Conservation (phyloP, 2,113 vertebrate species). For the Herpailurus yagouaroundi region DNA sequence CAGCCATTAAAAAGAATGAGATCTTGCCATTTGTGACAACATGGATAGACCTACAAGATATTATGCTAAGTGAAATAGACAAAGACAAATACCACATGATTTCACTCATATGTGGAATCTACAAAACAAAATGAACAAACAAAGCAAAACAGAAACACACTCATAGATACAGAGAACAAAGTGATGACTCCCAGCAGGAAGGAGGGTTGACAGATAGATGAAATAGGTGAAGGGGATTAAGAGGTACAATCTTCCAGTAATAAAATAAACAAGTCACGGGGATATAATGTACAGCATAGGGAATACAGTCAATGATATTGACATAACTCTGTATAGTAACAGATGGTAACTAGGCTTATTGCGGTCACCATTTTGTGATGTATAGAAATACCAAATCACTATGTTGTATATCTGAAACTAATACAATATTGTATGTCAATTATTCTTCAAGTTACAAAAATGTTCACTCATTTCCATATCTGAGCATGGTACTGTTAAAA, state of each 20-base stretch:
- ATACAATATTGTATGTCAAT: background rate
- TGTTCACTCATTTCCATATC: background rate
- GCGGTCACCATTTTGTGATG: background rate
- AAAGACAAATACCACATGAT: background rate
- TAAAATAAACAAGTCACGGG: background rate
- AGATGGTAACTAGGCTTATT: background rate
- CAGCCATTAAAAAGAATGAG: background rate
- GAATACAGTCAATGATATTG: background rate
- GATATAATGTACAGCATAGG: background rate
- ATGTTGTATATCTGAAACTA: background rate
- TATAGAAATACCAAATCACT: background rate
- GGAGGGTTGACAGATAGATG: background rate
- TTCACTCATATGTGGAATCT: background rate
- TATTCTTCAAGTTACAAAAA: background rate
- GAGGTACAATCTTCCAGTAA: background rate
- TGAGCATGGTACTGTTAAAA: background rate
- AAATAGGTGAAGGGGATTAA: background rate
- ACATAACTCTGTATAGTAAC: background rate
- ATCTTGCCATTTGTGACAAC: background rate
- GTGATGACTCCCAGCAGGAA: background rate
- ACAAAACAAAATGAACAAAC: background rate
- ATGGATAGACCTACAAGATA: background rate
- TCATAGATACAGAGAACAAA: background rate
- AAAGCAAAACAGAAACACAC: background rate
- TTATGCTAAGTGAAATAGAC: background rate